phyloP scores from a whole-genome alignment of 1,140 invertebrate species.

The Gyrodactylus salaris region DNA sequence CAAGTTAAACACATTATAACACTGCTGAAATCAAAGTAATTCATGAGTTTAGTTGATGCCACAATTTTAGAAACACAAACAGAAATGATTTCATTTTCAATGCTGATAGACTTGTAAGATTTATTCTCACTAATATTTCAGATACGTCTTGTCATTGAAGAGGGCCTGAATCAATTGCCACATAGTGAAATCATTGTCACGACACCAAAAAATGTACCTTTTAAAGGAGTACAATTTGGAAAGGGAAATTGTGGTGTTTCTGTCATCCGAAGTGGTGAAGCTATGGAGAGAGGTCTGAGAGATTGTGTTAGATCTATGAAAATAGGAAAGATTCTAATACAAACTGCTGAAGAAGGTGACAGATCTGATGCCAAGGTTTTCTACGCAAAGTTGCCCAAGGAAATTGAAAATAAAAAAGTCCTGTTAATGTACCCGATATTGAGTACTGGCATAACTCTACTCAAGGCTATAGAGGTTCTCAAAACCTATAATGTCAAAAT shows the following conservation, averaged over 20 bases:
- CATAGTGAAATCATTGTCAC: constrained; percentile 51
- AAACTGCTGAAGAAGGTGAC: constrained; percentile 69
- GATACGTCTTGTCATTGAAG: constrained; percentile 76
- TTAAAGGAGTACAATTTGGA: constrained; percentile 52
- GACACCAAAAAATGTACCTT: constrained; percentile 42
- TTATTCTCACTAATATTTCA: constrained; percentile 16
- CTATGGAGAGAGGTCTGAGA: constrained; percentile 74
- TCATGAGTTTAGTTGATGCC: neutral
- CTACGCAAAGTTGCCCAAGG: constrained; percentile 83
- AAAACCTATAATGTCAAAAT: constrained; percentile 65
- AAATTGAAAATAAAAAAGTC: constrained; percentile 50
- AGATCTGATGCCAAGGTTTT: constrained; percentile 48
- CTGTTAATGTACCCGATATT: constrained; percentile 93
- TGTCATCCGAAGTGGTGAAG: constrained; percentile 59
- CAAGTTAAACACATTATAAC: neutral
- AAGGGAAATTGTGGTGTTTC: constrained; percentile 94
- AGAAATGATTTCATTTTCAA: constrained; percentile 46
- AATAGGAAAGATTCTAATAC: constrained; percentile 86
- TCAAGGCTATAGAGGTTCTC: constrained; percentile 58
- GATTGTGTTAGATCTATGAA: constrained; percentile 80
- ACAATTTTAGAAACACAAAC: neutral
- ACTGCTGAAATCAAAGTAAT: neutral
- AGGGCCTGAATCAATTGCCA: constrained; percentile 77
- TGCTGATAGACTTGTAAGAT: constrained; percentile 39
- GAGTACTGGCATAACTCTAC: constrained; percentile 70